A percentile compares a stretch with the other conserved stretches of the same genome.
Conservation (phyloP, 2,797 vertebrate genomes). For the Perodicticus potto region DNA sequence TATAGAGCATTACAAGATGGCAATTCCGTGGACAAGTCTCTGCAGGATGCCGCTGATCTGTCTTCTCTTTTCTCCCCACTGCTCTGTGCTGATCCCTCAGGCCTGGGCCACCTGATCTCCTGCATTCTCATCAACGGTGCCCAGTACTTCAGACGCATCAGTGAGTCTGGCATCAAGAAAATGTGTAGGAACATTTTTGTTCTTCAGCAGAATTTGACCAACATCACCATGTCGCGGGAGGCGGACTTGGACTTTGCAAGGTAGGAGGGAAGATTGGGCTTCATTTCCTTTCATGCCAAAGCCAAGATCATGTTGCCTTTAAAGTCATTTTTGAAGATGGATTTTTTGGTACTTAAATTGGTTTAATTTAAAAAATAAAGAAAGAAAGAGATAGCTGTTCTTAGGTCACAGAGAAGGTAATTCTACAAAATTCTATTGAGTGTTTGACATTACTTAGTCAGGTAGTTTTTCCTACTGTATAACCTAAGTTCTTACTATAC, state of each 20-base stretch:
- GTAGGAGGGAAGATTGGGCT: slow-evolving; percentile 83
- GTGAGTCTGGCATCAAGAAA: slow-evolving; percentile 99
- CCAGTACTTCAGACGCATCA: slow-evolving; percentile 99
- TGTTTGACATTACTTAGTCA: neutral
- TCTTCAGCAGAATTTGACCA: slow-evolving; percentile 98
- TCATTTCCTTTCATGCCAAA: neutral
- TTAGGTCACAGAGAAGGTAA: neutral
- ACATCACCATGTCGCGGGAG: slow-evolving; percentile 99
- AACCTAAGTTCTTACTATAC: neutral
- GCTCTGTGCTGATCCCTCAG: slow-evolving; percentile 83
- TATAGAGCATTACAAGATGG: neutral
- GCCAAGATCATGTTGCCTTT: neutral
- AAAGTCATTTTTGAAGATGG: neutral
- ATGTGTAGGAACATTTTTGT: slow-evolving; percentile 99
- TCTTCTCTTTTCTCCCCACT: neutral
- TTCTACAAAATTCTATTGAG: neutral
- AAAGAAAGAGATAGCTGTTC: neutral
- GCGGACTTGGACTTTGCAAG: slow-evolving; percentile 98
- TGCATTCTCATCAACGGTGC: slow-evolving; percentile 98
- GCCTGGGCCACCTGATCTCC: slow-evolving; percentile 97
- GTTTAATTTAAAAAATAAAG: neutral
- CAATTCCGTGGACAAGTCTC: accelerated
- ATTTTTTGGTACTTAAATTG: neutral
- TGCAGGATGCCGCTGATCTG: neutral
- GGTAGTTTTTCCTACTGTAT: neutral